Conservation (phyloP, 2,888 invertebrate species). For the Girardia tigrina region DNA sequence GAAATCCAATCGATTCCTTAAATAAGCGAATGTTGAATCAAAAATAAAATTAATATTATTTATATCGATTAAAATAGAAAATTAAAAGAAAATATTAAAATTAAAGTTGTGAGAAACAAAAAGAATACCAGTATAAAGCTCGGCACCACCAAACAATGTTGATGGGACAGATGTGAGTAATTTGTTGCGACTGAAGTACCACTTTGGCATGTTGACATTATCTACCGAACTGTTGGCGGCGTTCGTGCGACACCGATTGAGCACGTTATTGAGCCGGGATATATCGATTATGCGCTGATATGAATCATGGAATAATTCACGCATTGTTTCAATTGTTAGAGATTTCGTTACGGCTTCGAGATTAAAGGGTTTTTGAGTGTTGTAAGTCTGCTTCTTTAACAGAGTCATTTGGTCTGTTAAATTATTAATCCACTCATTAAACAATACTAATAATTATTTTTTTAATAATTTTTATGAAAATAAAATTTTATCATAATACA, state of each 20-base stretch:
- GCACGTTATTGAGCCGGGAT: neutral
- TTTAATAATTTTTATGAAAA: too few species aligned
- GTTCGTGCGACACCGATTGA: neutral
- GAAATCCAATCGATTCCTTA: too few species aligned
- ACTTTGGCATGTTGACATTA: neutral
- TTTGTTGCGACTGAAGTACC: conserved; percentile 12
- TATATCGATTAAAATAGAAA: too few species aligned
- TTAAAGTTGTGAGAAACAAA: too few species aligned
- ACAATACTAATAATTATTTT: too few species aligned
- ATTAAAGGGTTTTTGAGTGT: conserved; percentile 2
- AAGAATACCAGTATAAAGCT: neutral
- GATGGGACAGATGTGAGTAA: neutral
- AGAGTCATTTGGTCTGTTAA: neutral
- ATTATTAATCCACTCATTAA: too few species aligned
- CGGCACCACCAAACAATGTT: neutral
- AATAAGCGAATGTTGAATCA: too few species aligned
- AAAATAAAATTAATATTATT: too few species aligned
- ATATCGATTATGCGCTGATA: neutral
- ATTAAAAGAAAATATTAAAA: too few species aligned
- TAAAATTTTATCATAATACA: too few species aligned
- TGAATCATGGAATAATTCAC: neutral
- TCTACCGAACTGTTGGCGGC: neutral
- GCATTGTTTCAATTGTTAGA: neutral
- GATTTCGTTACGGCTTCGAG: neutral
- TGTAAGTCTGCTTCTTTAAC: neutral